Evolutionary conservation across 2,888 invertebrate species (phyloP).

Genomic region (Trichopria drosophilae): DNA sequence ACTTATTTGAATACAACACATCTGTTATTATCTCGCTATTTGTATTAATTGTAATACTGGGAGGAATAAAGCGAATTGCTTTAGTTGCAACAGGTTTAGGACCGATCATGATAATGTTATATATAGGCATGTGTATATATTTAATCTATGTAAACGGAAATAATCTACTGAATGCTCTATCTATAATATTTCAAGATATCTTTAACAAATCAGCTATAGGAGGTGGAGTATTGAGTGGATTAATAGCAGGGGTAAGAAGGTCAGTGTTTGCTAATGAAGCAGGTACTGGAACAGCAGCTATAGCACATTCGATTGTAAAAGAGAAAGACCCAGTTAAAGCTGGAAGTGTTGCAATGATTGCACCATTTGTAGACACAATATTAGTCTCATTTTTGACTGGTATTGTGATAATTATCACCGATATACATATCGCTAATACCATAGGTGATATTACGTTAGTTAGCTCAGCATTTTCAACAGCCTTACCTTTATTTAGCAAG

Average conservation of each 20-base stretch:
- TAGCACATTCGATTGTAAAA: conserved; percentile 22
- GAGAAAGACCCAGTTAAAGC: conserved; percentile 21
- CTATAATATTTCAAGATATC: conserved; percentile 22
- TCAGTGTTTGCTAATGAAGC: conserved; percentile 22
- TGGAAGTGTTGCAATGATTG: conserved; percentile 22
- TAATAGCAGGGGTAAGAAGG: conserved; percentile 21
- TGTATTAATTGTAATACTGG: conserved; percentile 13
- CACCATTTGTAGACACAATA: conserved; percentile 20
- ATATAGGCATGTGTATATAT: conserved; percentile 18
- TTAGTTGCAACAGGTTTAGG: conserved; percentile 11
- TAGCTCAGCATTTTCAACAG: conserved; percentile 20
- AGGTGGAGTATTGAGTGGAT: conserved; percentile 22
- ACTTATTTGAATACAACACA: conserved; percentile 12
- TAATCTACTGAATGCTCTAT: conserved; percentile 21
- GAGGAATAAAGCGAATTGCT: conserved; percentile 19
- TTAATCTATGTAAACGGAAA: conserved; percentile 17
- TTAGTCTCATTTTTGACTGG: conserved; percentile 22
- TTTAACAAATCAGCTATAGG: conserved; percentile 20
- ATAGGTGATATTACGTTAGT: conserved; percentile 17
- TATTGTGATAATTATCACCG: conserved; percentile 20
- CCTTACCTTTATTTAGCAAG: conserved; percentile 19
- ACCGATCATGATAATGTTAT: conserved; percentile 15
- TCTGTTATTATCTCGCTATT: conserved; percentile 12
- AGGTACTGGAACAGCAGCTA: conserved; percentile 21
- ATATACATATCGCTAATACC: conserved; percentile 17